Evolutionary conservation across 2,797 vertebrate genomes (phyloP).

Genomic region (Semaprochilodus insignis): DNA sequence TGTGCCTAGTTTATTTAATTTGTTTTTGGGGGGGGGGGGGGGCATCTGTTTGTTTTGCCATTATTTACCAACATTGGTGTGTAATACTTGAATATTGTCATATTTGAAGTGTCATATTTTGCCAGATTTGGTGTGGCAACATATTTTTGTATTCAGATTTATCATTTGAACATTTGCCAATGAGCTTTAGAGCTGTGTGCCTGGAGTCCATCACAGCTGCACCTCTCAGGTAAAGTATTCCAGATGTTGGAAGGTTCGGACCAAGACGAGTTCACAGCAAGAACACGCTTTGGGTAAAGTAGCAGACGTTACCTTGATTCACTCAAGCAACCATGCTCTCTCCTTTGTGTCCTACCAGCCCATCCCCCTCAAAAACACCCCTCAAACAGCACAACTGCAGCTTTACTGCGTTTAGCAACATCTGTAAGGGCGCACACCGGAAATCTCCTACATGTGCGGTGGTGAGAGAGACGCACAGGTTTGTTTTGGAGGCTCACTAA

Average conservation of each 20-base stretch:
- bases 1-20: too few relatives aligned
- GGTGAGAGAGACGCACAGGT: not conserved
- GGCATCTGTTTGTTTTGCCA: too few relatives aligned
- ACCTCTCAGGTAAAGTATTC: not conserved
- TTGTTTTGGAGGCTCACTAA: not conserved
- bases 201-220: not conserved
- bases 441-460: slow-evolving; percentile 1
- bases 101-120: too few relatives aligned
- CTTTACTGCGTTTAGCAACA: slow-evolving; percentile 18
- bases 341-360: slow-evolving; percentile 35
- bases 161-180: not conserved
- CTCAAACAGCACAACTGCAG: slow-evolving; percentile 19
- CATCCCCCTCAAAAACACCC: slow-evolving; percentile 32
- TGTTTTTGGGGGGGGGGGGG: too few relatives aligned
- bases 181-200: too few relatives aligned
- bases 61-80: too few relatives aligned
- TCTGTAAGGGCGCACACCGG: slow-evolving; percentile 42
- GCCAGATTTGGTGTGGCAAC: too few relatives aligned
- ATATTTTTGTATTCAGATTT: too few relatives aligned
- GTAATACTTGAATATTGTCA: too few relatives aligned
- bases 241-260: slow-evolving; percentile 1
- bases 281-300: not conserved
- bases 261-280: not conserved
- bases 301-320: not conserved
- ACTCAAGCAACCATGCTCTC: slow-evolving; percentile 14